Base-by-base conservation (phyloP, 2,797 vertebrate species). In the Myoxocephalus aenaeus region DNA sequence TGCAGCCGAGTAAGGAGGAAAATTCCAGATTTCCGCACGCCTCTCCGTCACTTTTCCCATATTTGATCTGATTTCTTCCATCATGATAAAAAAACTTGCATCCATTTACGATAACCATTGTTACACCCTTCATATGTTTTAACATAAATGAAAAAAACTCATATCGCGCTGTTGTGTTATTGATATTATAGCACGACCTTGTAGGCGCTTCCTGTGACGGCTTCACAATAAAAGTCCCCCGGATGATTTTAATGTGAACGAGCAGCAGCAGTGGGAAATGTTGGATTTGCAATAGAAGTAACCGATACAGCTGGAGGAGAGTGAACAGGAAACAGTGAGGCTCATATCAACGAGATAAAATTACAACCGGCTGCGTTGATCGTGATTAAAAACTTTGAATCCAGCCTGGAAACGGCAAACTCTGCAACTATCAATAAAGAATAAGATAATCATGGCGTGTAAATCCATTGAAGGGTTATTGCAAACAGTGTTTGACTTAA, bases 11-110 rank as follows among this genome's bases (percentile, higher is more conserved):
- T 0, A 42, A 77, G 50, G 62, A 71, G 58, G 73, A 74, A 77
- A 75, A 78, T 15, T 73, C 46, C 69, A 79, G 50, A 79, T 74
- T 68, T 77, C 36, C 17, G 22, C 14, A n/a, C 0, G 1, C 57
- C 42, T 53, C 42, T 57, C 18, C 44, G 40, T 61, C 50, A 36
- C 27, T 46, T 57, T 14, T 71, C 67, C 15, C 22, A 34, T 56
- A 34, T 80, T 61, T 70, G 40, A 14, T 62, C 53, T 10, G 11
- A 62, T 64, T 53, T n/a, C 13, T 22, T 70, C 25, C 48, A 0
- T 77, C 10, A 14, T 54, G 18, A 36, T 32, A 11, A 48, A 44
- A 18, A 34, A 36, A 4, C 7, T 42, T 18, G 36, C 27, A 51
- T 51, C n/a, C 1, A 64, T 51, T 36, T 14, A 27, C 1, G 63